These are phyloP conservation scores for Pseudochaenichthys georgianus DNA, from an alignment of 2,797 vertebrate genomes.

Conservation along the genomic window DNA sequence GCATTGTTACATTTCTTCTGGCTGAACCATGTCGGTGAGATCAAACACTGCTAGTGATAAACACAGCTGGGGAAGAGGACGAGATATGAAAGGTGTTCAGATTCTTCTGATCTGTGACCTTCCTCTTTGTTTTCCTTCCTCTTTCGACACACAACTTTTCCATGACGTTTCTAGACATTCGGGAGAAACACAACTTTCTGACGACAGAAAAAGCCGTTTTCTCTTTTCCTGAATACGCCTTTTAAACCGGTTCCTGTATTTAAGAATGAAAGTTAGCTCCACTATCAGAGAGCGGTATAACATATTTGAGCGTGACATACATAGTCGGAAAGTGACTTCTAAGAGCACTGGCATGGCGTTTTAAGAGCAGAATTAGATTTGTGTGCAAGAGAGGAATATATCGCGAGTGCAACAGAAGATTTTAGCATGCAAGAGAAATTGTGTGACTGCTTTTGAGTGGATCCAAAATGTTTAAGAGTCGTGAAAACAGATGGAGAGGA, in stretches of 20 bases:
- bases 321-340: not conserved
- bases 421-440: not conserved
- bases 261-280: not conserved
- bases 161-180: conserved; percentile 38
- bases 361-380: not conserved
- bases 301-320: not conserved
- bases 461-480: not conserved
- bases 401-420: not conserved
- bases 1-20: conserved; percentile 19
- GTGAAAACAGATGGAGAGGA: not conserved
- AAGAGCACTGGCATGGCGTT: not conserved
- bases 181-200: not conserved
- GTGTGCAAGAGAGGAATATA: not conserved
- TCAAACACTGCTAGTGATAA: conserved; percentile 39
- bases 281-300: not conserved
- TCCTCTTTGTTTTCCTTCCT: not conserved
- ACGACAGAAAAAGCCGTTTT: not conserved
- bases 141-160: conserved; percentile 17
- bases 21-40: not conserved
- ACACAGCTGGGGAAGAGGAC: conserved; percentile 57
- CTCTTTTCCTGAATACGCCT: not conserved
- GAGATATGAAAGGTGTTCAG: conserved; percentile 31
- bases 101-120: conserved; percentile 23
- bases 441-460: not conserved
- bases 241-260: not conserved